phyloP scores from a whole-genome alignment of 2,113 vertebrate genomes.

The Erythrolamprus reginae region DNA sequence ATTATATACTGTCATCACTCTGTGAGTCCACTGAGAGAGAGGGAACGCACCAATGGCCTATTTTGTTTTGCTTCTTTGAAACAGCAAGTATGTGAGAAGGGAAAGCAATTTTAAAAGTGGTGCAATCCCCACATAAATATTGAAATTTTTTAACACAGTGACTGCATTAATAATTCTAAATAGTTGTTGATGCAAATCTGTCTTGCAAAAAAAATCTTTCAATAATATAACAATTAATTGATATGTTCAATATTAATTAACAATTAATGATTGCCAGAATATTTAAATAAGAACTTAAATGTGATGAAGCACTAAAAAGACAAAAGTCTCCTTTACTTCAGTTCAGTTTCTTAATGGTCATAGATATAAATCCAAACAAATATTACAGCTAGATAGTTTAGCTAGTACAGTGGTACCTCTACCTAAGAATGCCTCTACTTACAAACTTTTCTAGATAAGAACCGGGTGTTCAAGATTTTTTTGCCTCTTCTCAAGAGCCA shows the following conservation, averaged over 20 bases:
- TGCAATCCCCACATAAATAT: neutral
- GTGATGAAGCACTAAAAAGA: neutral
- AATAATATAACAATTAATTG: neutral
- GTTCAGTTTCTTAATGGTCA: neutral
- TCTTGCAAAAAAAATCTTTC: neutral
- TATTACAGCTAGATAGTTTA: neutral
- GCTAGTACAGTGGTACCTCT: too few species aligned
- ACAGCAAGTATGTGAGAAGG: neutral
- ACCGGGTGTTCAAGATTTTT: too few species aligned
- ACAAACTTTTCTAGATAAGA: too few species aligned
- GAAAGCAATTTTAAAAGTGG: neutral
- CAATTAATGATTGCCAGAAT: neutral
- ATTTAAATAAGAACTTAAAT: neutral
- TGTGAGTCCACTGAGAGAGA: neutral
- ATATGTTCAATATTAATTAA: neutral
- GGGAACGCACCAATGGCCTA: neutral
- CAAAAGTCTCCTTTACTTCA: neutral
- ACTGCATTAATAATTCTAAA: neutral
- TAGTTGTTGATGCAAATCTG: neutral
- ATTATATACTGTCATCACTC: neutral
- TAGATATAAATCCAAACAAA: neutral
- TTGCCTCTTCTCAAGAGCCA: too few species aligned
- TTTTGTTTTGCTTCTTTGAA: neutral
- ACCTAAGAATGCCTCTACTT: too few species aligned
- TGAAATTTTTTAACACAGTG: neutral